Evolutionary conservation across 2,888 invertebrate genomes (phyloP).

Genomic region (Carabus problematicus): DNA sequence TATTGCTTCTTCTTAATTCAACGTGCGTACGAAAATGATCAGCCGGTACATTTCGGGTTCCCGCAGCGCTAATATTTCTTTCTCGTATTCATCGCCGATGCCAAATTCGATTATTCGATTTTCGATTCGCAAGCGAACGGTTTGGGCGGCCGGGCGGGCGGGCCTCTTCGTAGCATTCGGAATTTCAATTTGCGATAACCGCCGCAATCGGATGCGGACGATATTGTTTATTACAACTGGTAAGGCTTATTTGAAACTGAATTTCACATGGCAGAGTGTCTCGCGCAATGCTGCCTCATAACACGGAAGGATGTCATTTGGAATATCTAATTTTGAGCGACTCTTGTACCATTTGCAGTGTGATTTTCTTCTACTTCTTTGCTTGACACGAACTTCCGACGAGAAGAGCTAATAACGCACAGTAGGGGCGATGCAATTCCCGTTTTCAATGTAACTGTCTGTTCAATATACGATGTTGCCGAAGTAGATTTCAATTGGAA

Average conservation of each 20-base stretch:
- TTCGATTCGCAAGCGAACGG: constrained; percentile 20
- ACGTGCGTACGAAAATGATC: too few relatives aligned
- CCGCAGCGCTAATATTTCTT: constrained; percentile 21
- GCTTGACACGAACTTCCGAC: background rate
- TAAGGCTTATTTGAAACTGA: constrained; percentile 34
- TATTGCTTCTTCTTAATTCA: too few relatives aligned
- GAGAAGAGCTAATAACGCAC: constrained; percentile 6
- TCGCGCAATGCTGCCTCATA: background rate
- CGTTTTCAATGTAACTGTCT: background rate
- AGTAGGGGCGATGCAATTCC: constrained; percentile 2
- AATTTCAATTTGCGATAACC: constrained; percentile 34
- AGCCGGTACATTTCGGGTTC: background rate
- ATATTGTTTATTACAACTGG: constrained; percentile 39
- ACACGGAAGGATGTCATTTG: constrained; percentile 34
- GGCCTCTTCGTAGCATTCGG: constrained; percentile 5
- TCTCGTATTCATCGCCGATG: constrained; percentile 15
- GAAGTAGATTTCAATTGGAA: too few relatives aligned
- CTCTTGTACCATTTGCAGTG: constrained; percentile 31
- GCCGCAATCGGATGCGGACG: constrained; percentile 28
- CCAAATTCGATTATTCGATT: constrained; percentile 35
- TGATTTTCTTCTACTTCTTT: constrained; percentile 21
- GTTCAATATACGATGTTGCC: too few relatives aligned
- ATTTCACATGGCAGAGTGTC: background rate
- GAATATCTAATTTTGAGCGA: constrained; percentile 33
- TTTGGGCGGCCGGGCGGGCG: background rate